Evolutionary conservation across 2,888 invertebrate genomes (phyloP).

Genomic region (Eristalinus aeneus): DNA sequence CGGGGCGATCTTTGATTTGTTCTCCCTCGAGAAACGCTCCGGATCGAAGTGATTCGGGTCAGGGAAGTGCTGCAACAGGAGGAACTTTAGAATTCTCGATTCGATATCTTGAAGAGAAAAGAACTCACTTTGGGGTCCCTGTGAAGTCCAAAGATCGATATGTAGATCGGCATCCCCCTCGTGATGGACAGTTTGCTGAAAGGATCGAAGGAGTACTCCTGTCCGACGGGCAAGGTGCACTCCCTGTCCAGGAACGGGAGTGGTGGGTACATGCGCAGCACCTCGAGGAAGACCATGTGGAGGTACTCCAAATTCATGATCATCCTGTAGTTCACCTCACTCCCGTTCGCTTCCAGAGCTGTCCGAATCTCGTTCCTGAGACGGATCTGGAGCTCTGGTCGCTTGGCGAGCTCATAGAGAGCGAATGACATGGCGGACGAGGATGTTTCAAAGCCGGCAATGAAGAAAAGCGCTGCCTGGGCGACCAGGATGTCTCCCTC

Average conservation of each 20-base stretch:
- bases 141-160: conserved; percentile 78
- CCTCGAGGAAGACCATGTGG: conserved; percentile 79
- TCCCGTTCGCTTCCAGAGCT: conserved; percentile 76
- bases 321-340: conserved; percentile 78
- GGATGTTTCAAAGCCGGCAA: conserved; percentile 80
- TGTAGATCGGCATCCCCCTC: conserved; percentile 78
- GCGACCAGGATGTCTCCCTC: conserved; percentile 79
- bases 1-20: conserved; percentile 76
- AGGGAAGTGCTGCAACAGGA: conserved; percentile 76
- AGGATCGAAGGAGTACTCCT: conserved; percentile 75
- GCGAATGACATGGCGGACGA: conserved; percentile 81
- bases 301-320: conserved; percentile 80
- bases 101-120: too few species aligned
- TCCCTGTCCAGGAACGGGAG: conserved; percentile 79
- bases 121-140: conserved; percentile 77
- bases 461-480: conserved; percentile 79
- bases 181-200: conserved; percentile 75
- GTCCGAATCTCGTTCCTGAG: conserved; percentile 80
- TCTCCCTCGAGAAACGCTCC: conserved; percentile 78
- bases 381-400: conserved; percentile 79
- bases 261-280: conserved; percentile 79
- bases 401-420: conserved; percentile 80
- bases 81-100: not conserved
- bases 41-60: conserved; percentile 78
- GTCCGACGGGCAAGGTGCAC: conserved; percentile 74